phyloP scores from a whole-genome alignment of 2,888 invertebrate species.

The Eristalis arbustorum region DNA sequence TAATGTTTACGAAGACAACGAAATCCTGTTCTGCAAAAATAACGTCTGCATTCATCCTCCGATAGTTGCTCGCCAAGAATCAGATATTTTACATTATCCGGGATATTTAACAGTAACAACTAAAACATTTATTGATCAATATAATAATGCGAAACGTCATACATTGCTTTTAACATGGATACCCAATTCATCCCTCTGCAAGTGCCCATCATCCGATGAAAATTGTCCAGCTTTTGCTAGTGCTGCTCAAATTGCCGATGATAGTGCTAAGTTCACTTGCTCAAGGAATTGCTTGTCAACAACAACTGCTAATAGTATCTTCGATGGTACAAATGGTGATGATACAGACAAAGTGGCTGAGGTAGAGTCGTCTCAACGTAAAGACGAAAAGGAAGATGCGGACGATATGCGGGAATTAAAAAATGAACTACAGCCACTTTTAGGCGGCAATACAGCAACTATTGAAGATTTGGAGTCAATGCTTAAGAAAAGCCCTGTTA shows the following conservation, averaged over 20 bases:
- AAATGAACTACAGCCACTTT: slow-evolving; percentile 79
- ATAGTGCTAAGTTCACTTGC: neutral
- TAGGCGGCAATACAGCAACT: slow-evolving; percentile 77
- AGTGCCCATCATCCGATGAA: slow-evolving; percentile 89
- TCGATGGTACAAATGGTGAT: slow-evolving; percentile 67
- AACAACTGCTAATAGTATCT: slow-evolving; percentile 79
- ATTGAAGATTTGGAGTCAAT: slow-evolving; percentile 77
- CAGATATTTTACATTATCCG: slow-evolving; percentile 93
- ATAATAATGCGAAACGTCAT: slow-evolving; percentile 87
- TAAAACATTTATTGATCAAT: slow-evolving; percentile 88
- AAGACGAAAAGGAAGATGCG: slow-evolving; percentile 74
- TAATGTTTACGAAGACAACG: slow-evolving; percentile 89
- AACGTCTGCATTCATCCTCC: slow-evolving; percentile 99
- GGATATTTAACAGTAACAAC: slow-evolving; percentile 94
- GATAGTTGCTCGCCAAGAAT: slow-evolving; percentile 89
- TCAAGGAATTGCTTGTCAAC: slow-evolving; percentile 81
- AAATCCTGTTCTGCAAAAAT: slow-evolving; percentile 94
- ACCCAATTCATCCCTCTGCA: slow-evolving; percentile 93
- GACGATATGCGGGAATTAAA: slow-evolving; percentile 79
- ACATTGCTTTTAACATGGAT: slow-evolving; percentile 97
- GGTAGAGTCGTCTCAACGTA: slow-evolving; percentile 12
- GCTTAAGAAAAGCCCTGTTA: slow-evolving; percentile 83
- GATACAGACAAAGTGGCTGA: slow-evolving; percentile 47
- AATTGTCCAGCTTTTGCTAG: slow-evolving; percentile 77
- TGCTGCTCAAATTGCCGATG: slow-evolving; percentile 24